Evolutionary conservation across 1,140 invertebrate species (phyloP).

Genomic region (Drosophila lini): DNA sequence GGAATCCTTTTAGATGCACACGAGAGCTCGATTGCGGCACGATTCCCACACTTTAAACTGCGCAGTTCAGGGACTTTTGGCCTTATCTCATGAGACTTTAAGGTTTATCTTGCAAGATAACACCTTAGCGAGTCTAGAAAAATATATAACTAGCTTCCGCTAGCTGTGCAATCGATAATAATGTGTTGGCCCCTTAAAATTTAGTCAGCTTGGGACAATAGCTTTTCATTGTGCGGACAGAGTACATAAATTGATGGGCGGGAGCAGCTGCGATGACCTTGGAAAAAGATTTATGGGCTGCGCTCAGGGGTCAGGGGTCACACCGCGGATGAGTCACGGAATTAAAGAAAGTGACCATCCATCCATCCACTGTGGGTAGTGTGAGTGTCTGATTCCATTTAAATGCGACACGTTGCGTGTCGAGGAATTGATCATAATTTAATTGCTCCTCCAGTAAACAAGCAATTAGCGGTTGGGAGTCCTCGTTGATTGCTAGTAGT

Average conservation of each 20-base stretch:
- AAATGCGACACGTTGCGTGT: slow-evolving; percentile 51
- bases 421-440: slow-evolving; percentile 22
- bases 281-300: slow-evolving; percentile 38
- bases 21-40: neutral
- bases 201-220: slow-evolving; percentile 15
- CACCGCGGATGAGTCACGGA: slow-evolving; percentile 25
- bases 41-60: slow-evolving; percentile 16
- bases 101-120: slow-evolving; percentile 40
- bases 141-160: slow-evolving; percentile 1
- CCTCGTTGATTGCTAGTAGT: slow-evolving; percentile 16
- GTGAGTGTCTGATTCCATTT: slow-evolving; percentile 27
- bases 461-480: slow-evolving; percentile 45
- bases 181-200: slow-evolving; percentile 27
- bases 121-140: neutral
- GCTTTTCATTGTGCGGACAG: slow-evolving; percentile 19
- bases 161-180: slow-evolving; percentile 19
- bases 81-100: slow-evolving; percentile 46
- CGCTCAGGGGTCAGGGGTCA: slow-evolving; percentile 26
- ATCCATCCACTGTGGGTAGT: neutral
- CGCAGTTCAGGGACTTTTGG: neutral
- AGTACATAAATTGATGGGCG: slow-evolving; percentile 19
- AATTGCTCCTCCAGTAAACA: slow-evolving; percentile 57
- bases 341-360: neutral
- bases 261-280: slow-evolving; percentile 40
- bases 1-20: slow-evolving; percentile 9